Evolutionary conservation across 2,888 invertebrate genomes (phyloP).

Genomic region (Volucella zonaria): DNA sequence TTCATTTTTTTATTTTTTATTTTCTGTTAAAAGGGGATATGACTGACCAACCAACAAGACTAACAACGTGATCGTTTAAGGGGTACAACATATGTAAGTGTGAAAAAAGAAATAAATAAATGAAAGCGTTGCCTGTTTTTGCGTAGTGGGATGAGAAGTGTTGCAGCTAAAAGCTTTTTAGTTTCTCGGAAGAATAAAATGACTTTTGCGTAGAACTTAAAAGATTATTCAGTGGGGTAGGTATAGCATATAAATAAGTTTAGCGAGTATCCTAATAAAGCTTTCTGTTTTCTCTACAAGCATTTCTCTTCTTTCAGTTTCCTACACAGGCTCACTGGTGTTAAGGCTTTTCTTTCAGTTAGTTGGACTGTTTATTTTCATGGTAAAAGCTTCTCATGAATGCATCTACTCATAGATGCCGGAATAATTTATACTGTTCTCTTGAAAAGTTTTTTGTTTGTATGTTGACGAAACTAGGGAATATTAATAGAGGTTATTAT

Average conservation of each 20-base stretch:
- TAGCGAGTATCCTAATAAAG: slow-evolving; percentile 59
- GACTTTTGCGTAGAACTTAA: slow-evolving; percentile 63
- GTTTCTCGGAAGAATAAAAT: slow-evolving; percentile 30
- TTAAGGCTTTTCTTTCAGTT: slow-evolving; percentile 51
- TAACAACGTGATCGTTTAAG: slow-evolving; percentile 64
- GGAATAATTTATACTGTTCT: slow-evolving; percentile 65
- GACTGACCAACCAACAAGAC: slow-evolving; percentile 63
- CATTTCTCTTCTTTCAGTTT: slow-evolving; percentile 16
- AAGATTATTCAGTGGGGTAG: slow-evolving; percentile 67
- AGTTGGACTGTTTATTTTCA: slow-evolving; percentile 63
- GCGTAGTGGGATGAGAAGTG: slow-evolving; percentile 19
- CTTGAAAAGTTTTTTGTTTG: slow-evolving; percentile 44
- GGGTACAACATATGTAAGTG: slow-evolving; percentile 46
- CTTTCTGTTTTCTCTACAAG: slow-evolving; percentile 28
- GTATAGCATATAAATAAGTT: slow-evolving; percentile 2
- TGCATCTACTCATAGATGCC: slow-evolving; percentile 55
- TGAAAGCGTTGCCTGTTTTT: slow-evolving; percentile 26
- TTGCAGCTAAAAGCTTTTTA: slow-evolving; percentile 59
- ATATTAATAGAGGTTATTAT: slow-evolving; percentile 54
- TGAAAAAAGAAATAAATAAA: slow-evolving; percentile 43
- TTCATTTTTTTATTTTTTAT: slow-evolving; percentile 31
- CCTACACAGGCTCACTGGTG: background rate
- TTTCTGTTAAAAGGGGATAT: slow-evolving; percentile 32
- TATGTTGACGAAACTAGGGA: slow-evolving; percentile 48
- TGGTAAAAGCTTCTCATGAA: slow-evolving; percentile 55